Percentiles rank a stretch among this genome's conserved stretches.
Conservation (phyloP, 1,140 invertebrate species). For the Solen grandis region DNA sequence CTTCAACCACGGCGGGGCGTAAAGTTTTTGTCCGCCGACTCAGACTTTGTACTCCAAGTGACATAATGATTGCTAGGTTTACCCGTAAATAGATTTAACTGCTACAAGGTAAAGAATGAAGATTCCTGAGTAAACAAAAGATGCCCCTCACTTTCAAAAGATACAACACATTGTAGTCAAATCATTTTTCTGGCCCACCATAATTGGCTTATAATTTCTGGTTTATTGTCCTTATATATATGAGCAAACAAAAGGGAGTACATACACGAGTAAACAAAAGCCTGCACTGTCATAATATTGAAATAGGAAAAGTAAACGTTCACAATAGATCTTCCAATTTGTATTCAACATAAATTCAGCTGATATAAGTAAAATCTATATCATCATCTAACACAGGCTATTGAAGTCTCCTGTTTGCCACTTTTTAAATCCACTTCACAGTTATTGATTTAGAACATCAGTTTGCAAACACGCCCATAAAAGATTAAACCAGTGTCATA, state of each 20-base stretch:
- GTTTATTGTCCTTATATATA: no score
- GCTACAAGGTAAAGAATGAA: slow-evolving; percentile 47
- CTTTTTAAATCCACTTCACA: no score
- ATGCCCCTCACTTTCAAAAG: background rate
- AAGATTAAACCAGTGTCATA: no score
- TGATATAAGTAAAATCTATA: no score
- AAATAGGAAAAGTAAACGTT: background rate
- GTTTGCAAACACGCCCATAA: no score
- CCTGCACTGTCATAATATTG: no score
- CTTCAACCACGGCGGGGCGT: background rate
- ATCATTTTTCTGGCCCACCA: slow-evolving; percentile 5
- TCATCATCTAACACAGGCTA: no score
- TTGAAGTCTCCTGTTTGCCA: no score
- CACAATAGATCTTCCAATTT: background rate
- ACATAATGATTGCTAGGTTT: slow-evolving; percentile 28
- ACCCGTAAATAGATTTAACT: slow-evolving; percentile 42
- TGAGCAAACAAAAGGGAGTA: no score
- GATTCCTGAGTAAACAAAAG: slow-evolving; percentile 50
- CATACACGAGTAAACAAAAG: no score
- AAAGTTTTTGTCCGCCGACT: slow-evolving; percentile 45
- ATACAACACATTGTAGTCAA: background rate
- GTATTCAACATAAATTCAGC: no score
- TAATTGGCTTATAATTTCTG: slow-evolving; percentile 34
- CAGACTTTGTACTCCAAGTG: slow-evolving; percentile 31
- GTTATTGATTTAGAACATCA: no score